These are phyloP conservation scores for Plectrocnemia conspersa DNA, from an alignment of 1,140 invertebrate genomes.

Conservation along the genomic window DNA sequence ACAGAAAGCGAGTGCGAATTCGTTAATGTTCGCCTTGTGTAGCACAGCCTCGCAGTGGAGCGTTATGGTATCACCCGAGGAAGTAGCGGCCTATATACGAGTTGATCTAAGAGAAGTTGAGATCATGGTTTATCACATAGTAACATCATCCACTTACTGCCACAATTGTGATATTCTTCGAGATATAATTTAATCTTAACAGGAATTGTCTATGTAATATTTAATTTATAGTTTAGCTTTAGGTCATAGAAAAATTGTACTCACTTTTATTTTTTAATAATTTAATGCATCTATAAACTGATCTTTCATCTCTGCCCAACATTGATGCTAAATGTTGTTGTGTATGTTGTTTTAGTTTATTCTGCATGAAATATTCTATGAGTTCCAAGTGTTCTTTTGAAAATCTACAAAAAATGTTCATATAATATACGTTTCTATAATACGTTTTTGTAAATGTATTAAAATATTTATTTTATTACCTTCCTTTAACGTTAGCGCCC, in stretches of 20 bases:
- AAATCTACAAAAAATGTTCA: conserved; percentile 27
- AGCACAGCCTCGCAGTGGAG: no score
- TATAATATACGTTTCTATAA: background rate
- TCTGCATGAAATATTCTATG: conserved; percentile 15
- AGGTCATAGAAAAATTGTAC: background rate
- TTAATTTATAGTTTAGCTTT: background rate
- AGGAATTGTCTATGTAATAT: background rate
- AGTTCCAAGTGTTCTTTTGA: conserved; percentile 19
- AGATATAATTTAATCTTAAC: background rate
- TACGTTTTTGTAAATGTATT: background rate
- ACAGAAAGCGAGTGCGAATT: no score
- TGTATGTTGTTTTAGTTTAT: conserved; percentile 12
- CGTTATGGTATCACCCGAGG: no score
- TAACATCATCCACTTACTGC: background rate
- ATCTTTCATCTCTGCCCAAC: conserved; percentile 24
- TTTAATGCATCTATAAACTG: conserved; percentile 21
- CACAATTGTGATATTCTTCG: background rate
- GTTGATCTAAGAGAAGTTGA: no score
- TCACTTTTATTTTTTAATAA: conserved; percentile 8
- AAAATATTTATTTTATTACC: conserved; percentile 9
- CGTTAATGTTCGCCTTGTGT: no score
- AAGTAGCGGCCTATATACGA: no score
- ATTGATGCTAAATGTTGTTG: conserved; percentile 20
- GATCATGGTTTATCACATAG: no score
- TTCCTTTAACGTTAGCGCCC: conserved; percentile 24